Conservation (phyloP, 2,888 invertebrate genomes). For the Acronicta psi region DNA sequence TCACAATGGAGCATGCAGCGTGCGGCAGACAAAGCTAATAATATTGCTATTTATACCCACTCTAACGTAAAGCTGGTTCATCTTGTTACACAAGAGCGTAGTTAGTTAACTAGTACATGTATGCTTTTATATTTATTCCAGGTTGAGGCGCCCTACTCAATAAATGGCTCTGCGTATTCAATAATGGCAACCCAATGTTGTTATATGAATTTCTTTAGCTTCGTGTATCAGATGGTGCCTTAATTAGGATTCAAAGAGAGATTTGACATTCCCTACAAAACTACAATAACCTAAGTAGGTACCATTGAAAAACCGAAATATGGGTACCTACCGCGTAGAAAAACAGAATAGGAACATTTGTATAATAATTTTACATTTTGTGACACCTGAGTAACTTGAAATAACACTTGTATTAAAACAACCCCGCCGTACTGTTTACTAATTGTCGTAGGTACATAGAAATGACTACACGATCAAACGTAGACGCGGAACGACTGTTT, state of each 20-base stretch:
- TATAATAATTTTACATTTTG: background rate
- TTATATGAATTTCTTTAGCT: no score
- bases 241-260: no score
- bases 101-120: no score
- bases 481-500: slow-evolving; percentile 14
- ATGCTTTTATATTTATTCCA: no score
- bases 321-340: no score
- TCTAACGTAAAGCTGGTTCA: background rate
- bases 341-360: background rate
- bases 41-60: slow-evolving; percentile 2
- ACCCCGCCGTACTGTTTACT: slow-evolving; percentile 7
- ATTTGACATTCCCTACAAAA: no score
- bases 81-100: background rate
- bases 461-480: slow-evolving; percentile 23
- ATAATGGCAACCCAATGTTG: no score
- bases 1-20: slow-evolving; percentile 13
- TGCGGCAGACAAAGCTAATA: slow-evolving; percentile 4
- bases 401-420: slow-evolving; percentile 4
- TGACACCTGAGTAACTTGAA: slow-evolving; percentile 1
- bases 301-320: no score
- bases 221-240: no score
- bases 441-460: slow-evolving; percentile 5
- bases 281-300: no score
- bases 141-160: no score
- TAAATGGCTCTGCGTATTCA: no score